Base-by-base conservation (phyloP, 2,888 invertebrate genomes). In the Hypomecis atomaria region DNA sequence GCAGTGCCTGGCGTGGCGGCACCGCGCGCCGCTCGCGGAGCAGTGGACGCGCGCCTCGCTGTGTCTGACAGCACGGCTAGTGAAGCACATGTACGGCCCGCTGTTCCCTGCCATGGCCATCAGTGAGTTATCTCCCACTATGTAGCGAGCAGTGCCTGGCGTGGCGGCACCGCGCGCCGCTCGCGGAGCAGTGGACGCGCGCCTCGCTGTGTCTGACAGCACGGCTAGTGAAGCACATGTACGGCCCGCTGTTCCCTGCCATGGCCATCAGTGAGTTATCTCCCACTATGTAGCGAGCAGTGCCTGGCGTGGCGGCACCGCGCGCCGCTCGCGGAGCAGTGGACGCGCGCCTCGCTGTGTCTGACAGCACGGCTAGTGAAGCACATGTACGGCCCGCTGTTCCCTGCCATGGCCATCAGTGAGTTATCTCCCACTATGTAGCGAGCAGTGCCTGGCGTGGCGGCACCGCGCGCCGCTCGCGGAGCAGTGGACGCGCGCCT, bases 41-140 rank as follows among this genome's bases (percentile, higher is more conserved):
- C 99, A 99, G 82, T 99, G 99, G 99, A 97, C 98, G 88, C 95
- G 98, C 69, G 97, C 98, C 40, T 98, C 98, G 86, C 94, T 98
- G 54, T 96, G 97, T 1, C 94, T 99, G 64, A 98, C 98, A 0
- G 96, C 97, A 1, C 93, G 96, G 48, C 93, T 99, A 55, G 91
- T 99, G 23, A 94, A 95, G 69, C 97, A 98, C 81, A 97, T 98
- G 95, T 98, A 98, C 89, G 98, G 98, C 0, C 95, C 97, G 6
- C 92, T 94, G 63, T 97, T 97, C 91, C 97, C 97, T 0, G 96
- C 95, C 76, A 90, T 97, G 76, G 97, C 97, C 82, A 95, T 97
- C 78, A 95, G n/a, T n/a, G n/a, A n/a, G n/a, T n/a, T n/a, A n/a
- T n/a, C n/a, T n/a, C n/a, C n/a, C n/a, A n/a, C n/a, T n/a, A n/a